Evolutionary conservation across 1,140 invertebrate species (phyloP), one percentile per base, ranked within the genome.

Genomic region (Gonatopus flavifemur): DNA sequence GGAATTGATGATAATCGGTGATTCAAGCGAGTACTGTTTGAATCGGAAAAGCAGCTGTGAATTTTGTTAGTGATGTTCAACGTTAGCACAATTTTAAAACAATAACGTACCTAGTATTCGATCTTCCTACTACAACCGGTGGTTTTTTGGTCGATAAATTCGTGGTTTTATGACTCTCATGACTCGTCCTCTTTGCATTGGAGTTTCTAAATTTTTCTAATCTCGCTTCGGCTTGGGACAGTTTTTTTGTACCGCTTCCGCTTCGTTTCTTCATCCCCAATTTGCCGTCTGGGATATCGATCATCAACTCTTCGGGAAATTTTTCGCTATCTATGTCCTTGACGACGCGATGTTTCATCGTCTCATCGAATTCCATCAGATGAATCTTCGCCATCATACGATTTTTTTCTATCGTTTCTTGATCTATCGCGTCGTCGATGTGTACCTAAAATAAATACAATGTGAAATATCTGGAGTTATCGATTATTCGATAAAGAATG

Each of bases 121-220:
- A 39, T 37, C 51, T 52, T 16, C 46, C 28, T n/a, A 52, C 53
- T n/a, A 49, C 19, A 12, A 32, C 36, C 2, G 50, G 57, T 43
- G 62, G 56, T 53, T 63, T 66, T 31, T 44, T 66, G 8, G 25
- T 31, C 39, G 33, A 19, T 19, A 52, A 43, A 32, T 25, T 49
- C 12, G 48, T 20, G 10, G 60, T 59, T 51, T 65, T 74, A 41
- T n/a, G n/a, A n/a, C 20, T 51, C 28, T 24, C 24, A 51, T 32
- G 39, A n/a, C 37, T 57, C 52, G 51, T 60, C 39, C 59, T 64
- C 30, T 62, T 72, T 13, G 61, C 51, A 25, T 64, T 72, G 3
- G 62, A 24, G 40, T 58, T 69, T 54, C 63, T 72, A 33, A 70
- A 64, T n/a, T 65, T 68, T 41, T 74, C 69, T 19, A 70, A 49